These are phyloP conservation scores for Prunella strophiata DNA, from an alignment of 2,797 vertebrate genomes.

Conservation along the genomic window DNA sequence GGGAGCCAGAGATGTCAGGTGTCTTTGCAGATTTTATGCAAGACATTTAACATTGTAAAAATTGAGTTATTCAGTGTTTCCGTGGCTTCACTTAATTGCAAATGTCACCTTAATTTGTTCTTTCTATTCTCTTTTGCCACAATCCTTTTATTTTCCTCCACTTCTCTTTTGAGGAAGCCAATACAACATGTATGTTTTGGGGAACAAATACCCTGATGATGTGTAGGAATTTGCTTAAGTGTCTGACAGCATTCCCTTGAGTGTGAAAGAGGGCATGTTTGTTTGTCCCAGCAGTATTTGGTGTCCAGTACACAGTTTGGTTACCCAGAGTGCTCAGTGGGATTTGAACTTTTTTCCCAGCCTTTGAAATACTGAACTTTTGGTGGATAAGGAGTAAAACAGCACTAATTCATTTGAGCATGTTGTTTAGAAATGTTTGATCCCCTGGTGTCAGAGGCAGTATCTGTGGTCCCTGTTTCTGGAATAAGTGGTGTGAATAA, in stretches of 20 bases:
- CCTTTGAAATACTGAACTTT: background rate
- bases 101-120: background rate
- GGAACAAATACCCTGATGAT: background rate
- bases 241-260: background rate
- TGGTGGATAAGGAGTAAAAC: background rate
- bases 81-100: background rate
- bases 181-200: background rate
- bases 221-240: background rate
- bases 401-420: background rate
- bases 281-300: background rate
- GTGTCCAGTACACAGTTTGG: background rate
- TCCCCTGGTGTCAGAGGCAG: background rate
- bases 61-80: background rate
- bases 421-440: background rate
- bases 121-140: background rate
- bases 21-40: background rate
- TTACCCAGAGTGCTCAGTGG: background rate
- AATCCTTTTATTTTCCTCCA: background rate
- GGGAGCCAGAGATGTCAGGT: background rate
- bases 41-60: background rate
- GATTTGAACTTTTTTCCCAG: background rate
- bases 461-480: constrained; percentile 20
- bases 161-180: background rate
- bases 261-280: background rate
- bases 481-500: constrained; percentile 32